phyloP scores from a whole-genome alignment of 2,797 vertebrate genomes.

The Oceanodroma leucorhoa region DNA sequence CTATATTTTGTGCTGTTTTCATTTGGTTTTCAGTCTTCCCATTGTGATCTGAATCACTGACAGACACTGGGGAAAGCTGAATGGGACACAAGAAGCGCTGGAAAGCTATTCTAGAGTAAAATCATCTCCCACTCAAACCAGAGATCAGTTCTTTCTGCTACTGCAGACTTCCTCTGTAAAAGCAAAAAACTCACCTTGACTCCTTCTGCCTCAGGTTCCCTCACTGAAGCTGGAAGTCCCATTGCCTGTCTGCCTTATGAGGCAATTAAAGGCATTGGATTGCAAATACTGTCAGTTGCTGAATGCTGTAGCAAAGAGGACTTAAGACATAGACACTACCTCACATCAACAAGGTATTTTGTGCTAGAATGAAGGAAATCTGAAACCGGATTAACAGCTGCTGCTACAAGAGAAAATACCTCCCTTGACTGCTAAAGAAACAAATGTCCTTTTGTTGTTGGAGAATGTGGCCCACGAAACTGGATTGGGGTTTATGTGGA shows the following conservation, averaged over 20 bases:
- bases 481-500: neutral
- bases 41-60: neutral
- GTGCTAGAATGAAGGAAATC: neutral
- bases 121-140: neutral
- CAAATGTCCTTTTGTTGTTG: accelerated
- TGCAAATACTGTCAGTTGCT: neutral
- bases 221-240: neutral
- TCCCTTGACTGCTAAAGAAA: neutral
- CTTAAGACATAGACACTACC: neutral
- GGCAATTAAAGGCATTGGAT: neutral
- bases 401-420: neutral
- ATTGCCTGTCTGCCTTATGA: neutral
- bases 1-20: neutral
- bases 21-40: neutral
- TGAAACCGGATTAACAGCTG: neutral
- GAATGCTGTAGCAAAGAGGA: neutral
- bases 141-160: neutral
- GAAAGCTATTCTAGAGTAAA: neutral
- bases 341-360: neutral
- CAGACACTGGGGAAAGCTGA: neutral
- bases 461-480: neutral
- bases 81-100: neutral
- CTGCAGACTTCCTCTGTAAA: neutral
- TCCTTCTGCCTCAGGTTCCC: neutral
- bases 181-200: neutral